Base-by-base conservation (phyloP, 2,888 invertebrate genomes). In the Agriopis leucophaearia region DNA sequence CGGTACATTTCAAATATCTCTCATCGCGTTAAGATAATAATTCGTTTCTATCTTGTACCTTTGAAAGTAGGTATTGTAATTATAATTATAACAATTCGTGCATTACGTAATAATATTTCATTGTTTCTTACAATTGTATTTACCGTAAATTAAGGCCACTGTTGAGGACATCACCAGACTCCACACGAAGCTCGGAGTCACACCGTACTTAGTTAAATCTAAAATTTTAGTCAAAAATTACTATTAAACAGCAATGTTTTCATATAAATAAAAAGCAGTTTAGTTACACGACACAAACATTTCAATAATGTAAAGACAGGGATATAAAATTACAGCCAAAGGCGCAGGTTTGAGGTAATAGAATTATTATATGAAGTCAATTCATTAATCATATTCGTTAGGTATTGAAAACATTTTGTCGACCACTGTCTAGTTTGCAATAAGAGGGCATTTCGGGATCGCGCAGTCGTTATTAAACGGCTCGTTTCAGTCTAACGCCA, bases 351-450 rank as follows among this genome's bases (percentile, higher is more conserved):
- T 82, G 92, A 91, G 89, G 89, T 92, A 92, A 92, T 93, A 93
- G 89, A 89, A 83, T 93, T 91, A 91, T 88, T 42, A 89, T 89
- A 89, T 91, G 89, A 94, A 89, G 94, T 94, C 94, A 94, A 94
- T 94, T 94, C 92, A 91, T 89, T 92, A 92, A 93, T 90, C 92
- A 91, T 94, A 94, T 90, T 92, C 83, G 88, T 90, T 92, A 94
- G 88, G 91, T 91, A 91, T 89, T 88, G 87, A 85, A 83, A 85
- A 88, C 88, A 86, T 86, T 36, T 84, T 83, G 67, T 66, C 86
- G 88, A 90, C 85, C 90, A 91, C 87, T 87, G 85, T 88, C 88
- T 90, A 87, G 85, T 84, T 86, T 85, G 87, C 88, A 82, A 78
- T 80, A 72, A 80, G 78, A 77, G 77, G 79, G 77, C 74, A 70